Evolutionary conservation across 2,113 vertebrate species (phyloP).

Genomic region (Elaphurus davidianus): DNA sequence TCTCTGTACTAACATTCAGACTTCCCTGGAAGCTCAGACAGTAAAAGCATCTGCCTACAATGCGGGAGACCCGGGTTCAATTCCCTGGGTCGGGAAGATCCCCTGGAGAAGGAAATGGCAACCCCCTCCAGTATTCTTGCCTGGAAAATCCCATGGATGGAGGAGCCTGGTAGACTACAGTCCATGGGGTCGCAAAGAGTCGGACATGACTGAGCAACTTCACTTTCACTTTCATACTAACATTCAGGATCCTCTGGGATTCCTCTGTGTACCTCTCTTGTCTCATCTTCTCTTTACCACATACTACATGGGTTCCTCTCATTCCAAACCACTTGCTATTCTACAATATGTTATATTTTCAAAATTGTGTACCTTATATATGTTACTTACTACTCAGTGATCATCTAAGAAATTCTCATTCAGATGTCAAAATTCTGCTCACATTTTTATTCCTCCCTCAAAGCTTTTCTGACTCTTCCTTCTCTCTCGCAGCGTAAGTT

Average conservation of each 20-base stretch:
- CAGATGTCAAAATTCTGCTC: neutral
- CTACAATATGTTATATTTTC: neutral
- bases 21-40: neutral
- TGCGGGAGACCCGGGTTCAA: neutral
- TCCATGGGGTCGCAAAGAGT: neutral
- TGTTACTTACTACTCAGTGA: neutral
- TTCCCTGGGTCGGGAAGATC: neutral
- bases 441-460: neutral
- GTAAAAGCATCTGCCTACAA: neutral
- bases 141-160: neutral
- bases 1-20: neutral
- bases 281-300: neutral
- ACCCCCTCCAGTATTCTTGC: neutral
- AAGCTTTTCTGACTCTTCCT: neutral
- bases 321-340: neutral
- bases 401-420: neutral
- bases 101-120: neutral
- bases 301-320: neutral
- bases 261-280: neutral
- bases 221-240: neutral
- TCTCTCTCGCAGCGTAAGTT: neutral
- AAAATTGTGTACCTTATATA: neutral
- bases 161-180: neutral
- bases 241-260: neutral
- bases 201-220: rapidly evolving